Evolutionary conservation across 2,797 vertebrate species (phyloP).

Genomic region (Monodelphis domestica): DNA sequence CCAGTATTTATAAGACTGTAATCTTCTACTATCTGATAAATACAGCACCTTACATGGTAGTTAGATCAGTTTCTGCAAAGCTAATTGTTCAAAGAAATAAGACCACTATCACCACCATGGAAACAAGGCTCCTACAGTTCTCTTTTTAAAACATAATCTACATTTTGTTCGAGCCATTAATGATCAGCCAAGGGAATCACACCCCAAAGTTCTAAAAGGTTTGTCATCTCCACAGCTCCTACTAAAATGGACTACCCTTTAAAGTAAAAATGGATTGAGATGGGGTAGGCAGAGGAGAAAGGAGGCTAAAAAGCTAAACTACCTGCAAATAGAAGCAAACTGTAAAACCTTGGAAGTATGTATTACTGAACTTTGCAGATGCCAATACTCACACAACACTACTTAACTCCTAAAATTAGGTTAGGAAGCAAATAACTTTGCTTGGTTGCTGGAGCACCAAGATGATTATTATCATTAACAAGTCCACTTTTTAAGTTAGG

Average conservation of each 20-base stretch:
- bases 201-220: slow-evolving; percentile 27
- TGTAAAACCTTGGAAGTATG: slow-evolving; percentile 46
- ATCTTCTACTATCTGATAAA: background rate
- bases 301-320: slow-evolving; percentile 41
- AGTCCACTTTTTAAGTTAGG: slow-evolving; percentile 31
- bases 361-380: slow-evolving; percentile 42
- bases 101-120: background rate
- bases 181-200: slow-evolving; percentile 27
- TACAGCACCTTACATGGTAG: background rate
- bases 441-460: background rate
- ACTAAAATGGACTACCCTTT: slow-evolving; percentile 51
- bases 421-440: slow-evolving; percentile 1
- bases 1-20: background rate
- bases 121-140: slow-evolving; percentile 5
- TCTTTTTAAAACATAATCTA: slow-evolving; percentile 37
- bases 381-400: background rate
- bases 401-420: slow-evolving; percentile 19
- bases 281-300: background rate
- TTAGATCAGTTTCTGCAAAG: background rate
- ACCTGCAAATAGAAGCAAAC: slow-evolving; percentile 57
- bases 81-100: slow-evolving; percentile 10
- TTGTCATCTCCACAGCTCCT: slow-evolving; percentile 51
- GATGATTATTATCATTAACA: slow-evolving; percentile 18
- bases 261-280: slow-evolving; percentile 38
- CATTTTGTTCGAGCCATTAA: slow-evolving; percentile 59